A percentile compares a stretch with the other conserved stretches of the same genome.
Conservation (phyloP, 2,888 invertebrate species). For the Tachina grossa region DNA sequence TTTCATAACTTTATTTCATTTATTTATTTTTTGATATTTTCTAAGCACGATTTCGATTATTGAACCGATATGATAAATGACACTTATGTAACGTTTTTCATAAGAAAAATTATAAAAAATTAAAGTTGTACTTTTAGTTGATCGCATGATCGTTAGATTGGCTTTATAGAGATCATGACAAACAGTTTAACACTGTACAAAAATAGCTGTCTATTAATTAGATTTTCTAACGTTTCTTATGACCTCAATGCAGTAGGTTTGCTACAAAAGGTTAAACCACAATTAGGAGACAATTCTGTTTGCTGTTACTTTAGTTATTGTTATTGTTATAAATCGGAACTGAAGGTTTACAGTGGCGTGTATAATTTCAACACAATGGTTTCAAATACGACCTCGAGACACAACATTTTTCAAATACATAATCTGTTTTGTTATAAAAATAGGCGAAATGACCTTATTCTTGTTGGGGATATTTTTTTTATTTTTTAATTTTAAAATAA, state of each 20-base stretch:
- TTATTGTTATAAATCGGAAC: neutral
- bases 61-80: slow-evolving; percentile 65
- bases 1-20: slow-evolving; percentile 46
- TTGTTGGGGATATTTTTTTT: neutral
- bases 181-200: slow-evolving; percentile 47
- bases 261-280: slow-evolving; percentile 47
- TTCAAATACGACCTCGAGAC: slow-evolving; percentile 22
- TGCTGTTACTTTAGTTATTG: slow-evolving; percentile 18
- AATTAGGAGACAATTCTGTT: slow-evolving; percentile 44
- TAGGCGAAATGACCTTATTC: slow-evolving; percentile 37
- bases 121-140: slow-evolving; percentile 29
- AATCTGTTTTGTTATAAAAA: slow-evolving; percentile 33
- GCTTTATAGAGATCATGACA: slow-evolving; percentile 53
- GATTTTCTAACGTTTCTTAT: neutral
- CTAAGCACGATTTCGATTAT: slow-evolving; percentile 68
- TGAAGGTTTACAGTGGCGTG: slow-evolving; percentile 15
- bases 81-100: slow-evolving; percentile 51
- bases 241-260: slow-evolving; percentile 17
- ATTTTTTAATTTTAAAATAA: neutral
- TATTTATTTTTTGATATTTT: slow-evolving; percentile 29
- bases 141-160: slow-evolving; percentile 56
- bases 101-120: slow-evolving; percentile 26
- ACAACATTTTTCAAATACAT: slow-evolving; percentile 12
- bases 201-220: slow-evolving; percentile 20
- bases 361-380: slow-evolving; percentile 29